Base-by-base conservation (phyloP, 2,797 vertebrate species). In the Gouania willdenowi region DNA sequence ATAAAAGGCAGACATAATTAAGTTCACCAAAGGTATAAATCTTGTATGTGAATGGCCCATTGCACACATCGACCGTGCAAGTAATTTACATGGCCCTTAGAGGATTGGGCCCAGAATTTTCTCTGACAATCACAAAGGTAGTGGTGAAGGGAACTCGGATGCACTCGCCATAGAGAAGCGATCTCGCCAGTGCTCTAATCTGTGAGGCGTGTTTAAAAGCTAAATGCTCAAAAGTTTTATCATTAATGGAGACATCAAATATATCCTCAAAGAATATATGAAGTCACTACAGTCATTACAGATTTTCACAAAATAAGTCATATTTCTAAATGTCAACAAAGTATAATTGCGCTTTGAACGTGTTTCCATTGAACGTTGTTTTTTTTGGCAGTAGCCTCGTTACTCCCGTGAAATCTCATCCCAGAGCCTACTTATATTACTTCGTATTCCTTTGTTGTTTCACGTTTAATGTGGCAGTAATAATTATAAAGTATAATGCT, bases 1-100 rank as follows among this genome's bases (percentile, higher is more conserved):
- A 83, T 83, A 81, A 85, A 82, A 77, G 72, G 71, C 70, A 76
- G 69, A 82, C 76, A 80, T 84, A 84, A 85, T 85, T 85, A 84
- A 82, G 78, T 68, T 76, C 63, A 75, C 55, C 77, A 63, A 74
- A 67, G 77, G 71, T 80, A 76, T 84, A 84, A 84, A 84, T 85
- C 81, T 78, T 74, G 73, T 62, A 66, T 77, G 76, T 64, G 79
- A 85, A 82, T 71, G 79, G 77, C 72, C 77, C 83, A 80, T 81
- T 82, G 76, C 74, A 81, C 72, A 79, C 76, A 78, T 81, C 71
- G 77, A 82, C 76, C 38, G 65, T 26, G 26, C 41, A 63, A 76
- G 64, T 82, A 71, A 83, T 84, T 84, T 80, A 80, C 76, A 77
- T 74, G 76, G 53, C 59, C 83, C 79, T 80, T 52, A 55, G 77